Conservation (phyloP, 1,140 invertebrate species). For the Protaetia brevitarsis region DNA sequence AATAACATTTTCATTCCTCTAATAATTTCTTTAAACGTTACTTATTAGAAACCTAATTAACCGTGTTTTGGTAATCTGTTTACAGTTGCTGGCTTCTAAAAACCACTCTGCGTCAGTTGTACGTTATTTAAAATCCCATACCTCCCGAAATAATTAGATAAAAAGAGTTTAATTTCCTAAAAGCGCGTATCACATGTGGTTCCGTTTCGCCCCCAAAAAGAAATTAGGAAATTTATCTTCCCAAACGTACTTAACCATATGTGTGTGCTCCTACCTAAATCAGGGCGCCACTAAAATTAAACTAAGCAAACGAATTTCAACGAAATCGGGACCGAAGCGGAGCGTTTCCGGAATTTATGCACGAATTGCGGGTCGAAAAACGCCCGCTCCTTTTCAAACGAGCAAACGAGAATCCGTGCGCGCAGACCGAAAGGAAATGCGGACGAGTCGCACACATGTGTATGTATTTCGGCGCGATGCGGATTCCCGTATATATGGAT, state of each 20-base stretch:
- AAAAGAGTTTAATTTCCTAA: too few relatives aligned
- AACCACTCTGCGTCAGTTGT: too few relatives aligned
- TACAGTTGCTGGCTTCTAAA: too few relatives aligned
- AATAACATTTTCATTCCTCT: too few relatives aligned
- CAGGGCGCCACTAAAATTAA: slow-evolving; percentile 3
- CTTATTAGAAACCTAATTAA: too few relatives aligned
- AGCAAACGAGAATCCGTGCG: too few relatives aligned
- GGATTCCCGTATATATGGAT: background rate
- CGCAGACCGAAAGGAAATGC: too few relatives aligned
- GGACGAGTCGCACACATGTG: background rate
- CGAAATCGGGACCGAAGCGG: slow-evolving; percentile 3
- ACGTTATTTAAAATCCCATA: too few relatives aligned
- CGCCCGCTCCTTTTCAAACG: background rate
- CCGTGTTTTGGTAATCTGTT: too few relatives aligned
- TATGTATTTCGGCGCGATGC: background rate
- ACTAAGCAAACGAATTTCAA: slow-evolving; percentile 15
- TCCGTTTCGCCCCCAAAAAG: background rate
- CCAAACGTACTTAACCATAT: background rate
- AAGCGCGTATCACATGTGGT: background rate
- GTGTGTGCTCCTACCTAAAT: background rate
- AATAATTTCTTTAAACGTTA: too few relatives aligned
- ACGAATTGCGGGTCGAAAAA: background rate
- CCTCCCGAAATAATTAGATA: too few relatives aligned
- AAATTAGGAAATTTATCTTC: background rate
- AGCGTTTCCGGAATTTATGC: slow-evolving; percentile 7